These are phyloP conservation scores for Drosophila nikananu DNA, from an alignment of 1,140 invertebrate genomes.

Conservation along the genomic window DNA sequence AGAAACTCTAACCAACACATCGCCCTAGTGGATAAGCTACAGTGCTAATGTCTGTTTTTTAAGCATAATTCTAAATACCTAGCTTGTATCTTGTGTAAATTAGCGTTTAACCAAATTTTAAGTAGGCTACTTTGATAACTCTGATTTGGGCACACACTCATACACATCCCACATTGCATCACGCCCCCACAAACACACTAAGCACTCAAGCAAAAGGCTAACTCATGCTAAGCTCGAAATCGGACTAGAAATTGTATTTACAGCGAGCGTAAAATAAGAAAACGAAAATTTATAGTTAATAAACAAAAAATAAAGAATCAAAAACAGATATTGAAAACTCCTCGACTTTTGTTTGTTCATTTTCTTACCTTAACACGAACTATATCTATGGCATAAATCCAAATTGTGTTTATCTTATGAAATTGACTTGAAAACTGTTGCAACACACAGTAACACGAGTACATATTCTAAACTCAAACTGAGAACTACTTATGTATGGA, in stretches of 20 bases:
- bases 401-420: slow-evolving; percentile 64
- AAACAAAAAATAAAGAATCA: slow-evolving; percentile 69
- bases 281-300: slow-evolving; percentile 76
- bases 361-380: not conserved
- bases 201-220: slow-evolving; percentile 66
- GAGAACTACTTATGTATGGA: slow-evolving; percentile 24
- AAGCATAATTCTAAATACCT: slow-evolving; percentile 71
- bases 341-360: slow-evolving; percentile 33
- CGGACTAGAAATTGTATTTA: slow-evolving; percentile 75
- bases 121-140: slow-evolving; percentile 68
- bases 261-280: slow-evolving; percentile 62
- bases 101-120: slow-evolving; percentile 82
- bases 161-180: slow-evolving; percentile 38
- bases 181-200: slow-evolving; percentile 22
- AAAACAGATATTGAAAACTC: slow-evolving; percentile 65
- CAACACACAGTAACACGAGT: slow-evolving; percentile 31
- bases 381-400: slow-evolving; percentile 38
- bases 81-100: slow-evolving; percentile 81
- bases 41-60: slow-evolving; percentile 67
- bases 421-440: slow-evolving; percentile 57
- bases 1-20: slow-evolving; percentile 43
- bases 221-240: slow-evolving; percentile 78
- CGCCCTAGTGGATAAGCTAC: slow-evolving; percentile 62
- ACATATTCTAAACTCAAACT: slow-evolving; percentile 47
- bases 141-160: slow-evolving; percentile 52